phyloP scores from a whole-genome alignment of 2,797 vertebrate species.

The Danio choprae region DNA sequence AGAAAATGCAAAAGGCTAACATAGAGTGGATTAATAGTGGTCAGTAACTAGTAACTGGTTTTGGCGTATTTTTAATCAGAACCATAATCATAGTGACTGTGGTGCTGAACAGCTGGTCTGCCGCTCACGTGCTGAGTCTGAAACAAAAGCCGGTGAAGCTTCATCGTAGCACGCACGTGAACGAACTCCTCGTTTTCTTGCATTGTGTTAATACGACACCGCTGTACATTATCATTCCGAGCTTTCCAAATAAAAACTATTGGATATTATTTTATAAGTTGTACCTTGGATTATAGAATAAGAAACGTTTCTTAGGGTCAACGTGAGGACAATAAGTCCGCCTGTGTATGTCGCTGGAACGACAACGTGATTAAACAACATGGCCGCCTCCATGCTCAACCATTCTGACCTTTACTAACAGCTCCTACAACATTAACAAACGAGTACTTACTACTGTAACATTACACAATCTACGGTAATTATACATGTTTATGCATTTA shows the following conservation, averaged over 20 bases:
- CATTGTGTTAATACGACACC: not conserved
- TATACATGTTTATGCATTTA: not conserved
- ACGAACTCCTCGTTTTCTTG: not conserved
- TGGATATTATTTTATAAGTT: too few species aligned
- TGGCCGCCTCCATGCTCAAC: slow-evolving; percentile 83
- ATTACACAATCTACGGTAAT: not conserved
- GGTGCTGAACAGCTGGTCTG: slow-evolving; percentile 18
- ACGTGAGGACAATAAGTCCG: slow-evolving; percentile 38
- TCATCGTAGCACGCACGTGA: not conserved
- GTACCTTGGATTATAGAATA: not conserved
- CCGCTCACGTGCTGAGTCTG: slow-evolving; percentile 17
- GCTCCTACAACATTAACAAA: slow-evolving; percentile 52
- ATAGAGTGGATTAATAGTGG: not conserved
- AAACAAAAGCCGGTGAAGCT: slow-evolving; percentile 28
- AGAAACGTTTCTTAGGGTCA: not conserved
- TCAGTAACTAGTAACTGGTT: not conserved
- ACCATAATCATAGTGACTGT: not conserved
- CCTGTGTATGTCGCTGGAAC: slow-evolving; percentile 40
- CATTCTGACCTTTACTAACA: slow-evolving; percentile 84
- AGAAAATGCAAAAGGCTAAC: not conserved
- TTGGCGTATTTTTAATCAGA: not conserved
- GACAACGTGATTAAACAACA: slow-evolving; percentile 70
- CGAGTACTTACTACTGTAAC: not conserved
- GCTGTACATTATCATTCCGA: too few species aligned
- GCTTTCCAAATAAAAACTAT: not conserved